Percentiles rank a stretch among this genome's conserved stretches.
Conservation (phyloP, 2,888 invertebrate species). For the Sinodicranocentrus sp. region DNA sequence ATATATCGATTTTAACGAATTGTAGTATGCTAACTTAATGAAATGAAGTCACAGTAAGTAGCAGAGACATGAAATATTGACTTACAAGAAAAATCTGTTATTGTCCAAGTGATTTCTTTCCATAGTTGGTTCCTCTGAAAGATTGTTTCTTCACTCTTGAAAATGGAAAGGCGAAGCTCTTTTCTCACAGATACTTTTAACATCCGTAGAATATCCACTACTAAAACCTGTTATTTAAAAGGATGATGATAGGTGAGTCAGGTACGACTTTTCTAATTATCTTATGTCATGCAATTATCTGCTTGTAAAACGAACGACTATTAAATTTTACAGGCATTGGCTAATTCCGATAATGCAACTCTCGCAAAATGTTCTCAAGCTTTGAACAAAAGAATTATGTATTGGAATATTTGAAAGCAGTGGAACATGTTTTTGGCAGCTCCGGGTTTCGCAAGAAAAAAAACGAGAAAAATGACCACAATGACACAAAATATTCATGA, state of each 20-base stretch:
- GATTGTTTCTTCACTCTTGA: constrained; percentile 49
- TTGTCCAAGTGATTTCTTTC: constrained; percentile 18
- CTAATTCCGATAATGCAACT: not conserved
- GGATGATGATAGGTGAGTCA: not conserved
- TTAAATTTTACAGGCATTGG: too few relatives aligned
- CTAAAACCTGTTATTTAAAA: constrained; percentile 10
- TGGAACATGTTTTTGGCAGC: constrained; percentile 38
- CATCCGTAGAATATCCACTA: not conserved
- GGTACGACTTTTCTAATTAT: not conserved
- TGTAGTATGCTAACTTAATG: too few relatives aligned
- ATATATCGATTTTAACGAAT: too few relatives aligned
- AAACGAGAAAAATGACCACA: constrained; percentile 47
- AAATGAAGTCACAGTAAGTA: too few relatives aligned
- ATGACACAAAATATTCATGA: constrained; percentile 36
- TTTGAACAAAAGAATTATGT: not conserved
- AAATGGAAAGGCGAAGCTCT: constrained; percentile 45
- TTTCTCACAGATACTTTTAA: constrained; percentile 39
- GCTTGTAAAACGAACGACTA: too few relatives aligned
- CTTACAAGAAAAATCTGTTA: too few relatives aligned
- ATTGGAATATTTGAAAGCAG: not conserved
- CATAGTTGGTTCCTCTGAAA: constrained; percentile 45
- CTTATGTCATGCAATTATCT: not conserved
- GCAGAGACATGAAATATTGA: too few relatives aligned
- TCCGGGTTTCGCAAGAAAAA: constrained; percentile 54
- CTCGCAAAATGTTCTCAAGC: not conserved